A percentile compares a stretch with the other conserved stretches of the same genome.
Conservation (phyloP, 2,797 vertebrate species). For the Danio aesculapii region DNA sequence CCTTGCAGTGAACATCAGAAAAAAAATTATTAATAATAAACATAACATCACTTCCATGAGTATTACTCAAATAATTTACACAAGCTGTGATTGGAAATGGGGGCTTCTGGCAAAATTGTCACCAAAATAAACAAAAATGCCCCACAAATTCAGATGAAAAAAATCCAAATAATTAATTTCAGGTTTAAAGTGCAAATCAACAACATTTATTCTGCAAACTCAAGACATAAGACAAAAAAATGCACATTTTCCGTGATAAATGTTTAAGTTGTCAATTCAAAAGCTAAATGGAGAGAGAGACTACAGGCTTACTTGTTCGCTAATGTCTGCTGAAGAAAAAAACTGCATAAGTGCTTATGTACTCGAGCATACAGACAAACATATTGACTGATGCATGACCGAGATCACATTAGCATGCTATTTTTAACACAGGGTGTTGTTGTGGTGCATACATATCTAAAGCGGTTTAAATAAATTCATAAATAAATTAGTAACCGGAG, state of each 20-base stretch:
- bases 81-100: background rate
- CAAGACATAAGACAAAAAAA: background rate
- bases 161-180: no score
- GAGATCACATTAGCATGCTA: background rate
- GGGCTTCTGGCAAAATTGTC: no score
- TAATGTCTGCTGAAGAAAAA: background rate
- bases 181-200: no score
- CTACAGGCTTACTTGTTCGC: background rate
- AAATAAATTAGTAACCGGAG: background rate
- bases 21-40: background rate
- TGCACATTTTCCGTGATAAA: background rate
- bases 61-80: background rate
- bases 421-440: background rate
- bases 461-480: constrained; percentile 8
- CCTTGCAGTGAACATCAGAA: background rate
- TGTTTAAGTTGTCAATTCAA: background rate
- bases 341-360: background rate
- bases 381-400: background rate
- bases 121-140: no score
- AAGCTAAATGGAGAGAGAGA: background rate
- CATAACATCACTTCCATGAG: background rate
- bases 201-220: background rate
- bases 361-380: background rate
- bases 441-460: background rate
- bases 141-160: no score